Percentiles rank a stretch among this genome's conserved stretches.
These are phyloP conservation scores for Panthera leo DNA, from an alignment of 2,113 vertebrate species.

Conservation along the genomic window DNA sequence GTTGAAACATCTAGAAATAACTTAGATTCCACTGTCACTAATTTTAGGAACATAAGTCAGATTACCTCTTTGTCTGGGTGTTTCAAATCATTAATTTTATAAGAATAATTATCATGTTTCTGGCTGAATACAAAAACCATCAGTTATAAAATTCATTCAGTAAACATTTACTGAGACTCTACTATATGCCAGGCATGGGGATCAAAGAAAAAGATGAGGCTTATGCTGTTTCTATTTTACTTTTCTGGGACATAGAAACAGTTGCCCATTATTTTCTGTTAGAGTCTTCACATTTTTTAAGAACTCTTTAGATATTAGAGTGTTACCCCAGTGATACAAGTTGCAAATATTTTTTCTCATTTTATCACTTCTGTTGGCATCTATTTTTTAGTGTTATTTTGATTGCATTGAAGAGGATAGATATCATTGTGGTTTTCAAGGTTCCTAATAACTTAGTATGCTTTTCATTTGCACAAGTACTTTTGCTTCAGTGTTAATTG, in stretches of 20 bases:
- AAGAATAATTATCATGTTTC: slow-evolving; percentile 62
- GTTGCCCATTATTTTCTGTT: background rate
- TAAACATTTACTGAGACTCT: slow-evolving; percentile 52
- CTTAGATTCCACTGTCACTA: slow-evolving; percentile 54
- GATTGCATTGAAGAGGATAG: background rate
- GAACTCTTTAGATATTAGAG: background rate
- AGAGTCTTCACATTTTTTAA: slow-evolving; percentile 13
- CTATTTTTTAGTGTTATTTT: background rate
- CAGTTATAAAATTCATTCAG: slow-evolving; percentile 12
- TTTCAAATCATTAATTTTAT: slow-evolving; percentile 53
- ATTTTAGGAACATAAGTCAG: slow-evolving; percentile 50
- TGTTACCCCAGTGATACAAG: background rate
- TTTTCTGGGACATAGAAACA: slow-evolving; percentile 2
- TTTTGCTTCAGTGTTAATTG: background rate
- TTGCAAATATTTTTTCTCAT: background rate
- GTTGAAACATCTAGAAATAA: slow-evolving; percentile 54
- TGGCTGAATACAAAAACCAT: slow-evolving; percentile 34
- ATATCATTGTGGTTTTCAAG: background rate
- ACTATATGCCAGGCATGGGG: slow-evolving; percentile 60
- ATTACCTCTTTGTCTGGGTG: slow-evolving; percentile 23
- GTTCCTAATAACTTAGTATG: background rate
- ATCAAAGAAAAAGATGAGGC: background rate
- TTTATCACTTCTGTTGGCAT: background rate
- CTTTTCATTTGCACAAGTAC: background rate
- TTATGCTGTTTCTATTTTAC: background rate